These are phyloP conservation scores for Aspiorhynchus laticeps DNA, from an alignment of 2,113 vertebrate genomes.

Conservation along the genomic window DNA sequence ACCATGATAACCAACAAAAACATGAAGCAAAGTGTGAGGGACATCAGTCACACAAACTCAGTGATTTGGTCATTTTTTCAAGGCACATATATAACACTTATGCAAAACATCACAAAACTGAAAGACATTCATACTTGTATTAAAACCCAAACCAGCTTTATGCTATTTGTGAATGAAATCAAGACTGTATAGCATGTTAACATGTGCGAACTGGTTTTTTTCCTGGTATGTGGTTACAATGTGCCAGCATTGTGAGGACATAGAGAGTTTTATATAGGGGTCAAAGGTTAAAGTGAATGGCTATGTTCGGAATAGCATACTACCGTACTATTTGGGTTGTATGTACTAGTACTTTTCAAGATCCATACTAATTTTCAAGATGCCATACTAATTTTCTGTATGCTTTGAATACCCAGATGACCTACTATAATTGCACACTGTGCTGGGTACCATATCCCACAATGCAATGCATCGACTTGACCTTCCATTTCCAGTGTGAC, in stretches of 20 bases:
- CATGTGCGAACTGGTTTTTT: neutral
- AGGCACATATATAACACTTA: neutral
- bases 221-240: slow-evolving; percentile 13
- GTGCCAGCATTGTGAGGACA: slow-evolving; percentile 37
- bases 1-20: neutral
- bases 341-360: neutral
- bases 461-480: neutral
- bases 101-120: neutral
- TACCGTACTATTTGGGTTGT: neutral
- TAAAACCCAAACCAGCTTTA: slow-evolving; percentile 5
- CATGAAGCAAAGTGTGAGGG: neutral
- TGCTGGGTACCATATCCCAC: neutral
- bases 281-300: neutral
- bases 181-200: slow-evolving; percentile 35
- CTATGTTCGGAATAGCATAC: slow-evolving; percentile 11
- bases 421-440: slow-evolving; percentile 7
- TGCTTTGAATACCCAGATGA: slow-evolving; percentile 1
- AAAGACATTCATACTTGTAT: slow-evolving; percentile 32
- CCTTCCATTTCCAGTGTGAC: neutral
- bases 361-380: neutral
- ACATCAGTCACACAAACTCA: neutral
- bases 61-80: neutral
- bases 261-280: neutral
- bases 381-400: neutral
- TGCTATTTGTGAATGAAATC: neutral